Percentiles rank a stretch among this genome's conserved stretches.
These are phyloP conservation scores for Theonella swinhoei DNA, from an alignment of 37 sponge, comb jelly and placozoan genomes.

Conservation along the genomic window DNA sequence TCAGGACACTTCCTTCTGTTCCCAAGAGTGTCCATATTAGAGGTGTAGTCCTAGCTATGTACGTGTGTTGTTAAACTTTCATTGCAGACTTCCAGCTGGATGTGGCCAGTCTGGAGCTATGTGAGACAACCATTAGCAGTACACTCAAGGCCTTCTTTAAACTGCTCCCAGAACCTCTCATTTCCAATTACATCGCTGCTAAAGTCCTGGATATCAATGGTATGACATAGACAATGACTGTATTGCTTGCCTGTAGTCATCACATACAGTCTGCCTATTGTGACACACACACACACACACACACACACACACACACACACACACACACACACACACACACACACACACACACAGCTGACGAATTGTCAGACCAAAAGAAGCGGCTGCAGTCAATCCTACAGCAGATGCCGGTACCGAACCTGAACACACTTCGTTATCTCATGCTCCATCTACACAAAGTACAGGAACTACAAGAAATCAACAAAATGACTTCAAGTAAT, in stretches of 20 bases:
- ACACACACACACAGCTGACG: conserved; percentile 18
- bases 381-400: conserved; percentile 37
- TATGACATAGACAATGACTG: too few relatives aligned
- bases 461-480: conserved; percentile 41
- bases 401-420: conserved; percentile 52
- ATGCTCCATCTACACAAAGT: conserved; percentile 41
- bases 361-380: conserved; percentile 10
- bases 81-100: conserved; percentile 64
- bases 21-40: too few relatives aligned
- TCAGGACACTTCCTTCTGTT: too few relatives aligned
- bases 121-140: conserved; percentile 43
- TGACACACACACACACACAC: not conserved
- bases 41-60: too few relatives aligned
- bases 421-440: conserved; percentile 52
- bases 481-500: conserved; percentile 89
- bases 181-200: conserved; percentile 39
- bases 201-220: conserved; percentile 48
- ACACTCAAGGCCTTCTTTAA: conserved; percentile 72
- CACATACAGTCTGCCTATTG: not conserved
- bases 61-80: not conserved
- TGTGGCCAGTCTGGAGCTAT: conserved; percentile 29
- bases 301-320: too few relatives aligned
- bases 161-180: conserved; percentile 75
- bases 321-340: not conserved
- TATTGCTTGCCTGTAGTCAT: not conserved